Evolutionary conservation across 2,888 invertebrate genomes (phyloP).

Genomic region (Agrotis exclamationis): DNA sequence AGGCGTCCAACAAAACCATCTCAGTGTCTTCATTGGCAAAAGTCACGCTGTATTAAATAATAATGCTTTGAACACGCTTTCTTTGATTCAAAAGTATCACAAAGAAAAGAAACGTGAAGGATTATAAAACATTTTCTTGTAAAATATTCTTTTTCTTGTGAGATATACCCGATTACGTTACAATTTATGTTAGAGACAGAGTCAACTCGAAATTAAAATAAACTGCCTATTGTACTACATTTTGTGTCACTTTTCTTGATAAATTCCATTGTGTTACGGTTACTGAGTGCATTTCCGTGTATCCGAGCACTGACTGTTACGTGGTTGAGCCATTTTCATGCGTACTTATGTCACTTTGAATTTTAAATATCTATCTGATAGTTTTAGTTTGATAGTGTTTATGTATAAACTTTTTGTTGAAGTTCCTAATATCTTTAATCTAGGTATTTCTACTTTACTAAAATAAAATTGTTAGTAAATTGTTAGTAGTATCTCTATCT

Average conservation of each 20-base stretch:
- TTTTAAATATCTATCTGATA: neutral
- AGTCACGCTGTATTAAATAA: conserved; percentile 27
- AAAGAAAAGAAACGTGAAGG: neutral
- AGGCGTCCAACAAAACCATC: neutral
- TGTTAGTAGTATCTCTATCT: no score
- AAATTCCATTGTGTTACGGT: conserved; percentile 29
- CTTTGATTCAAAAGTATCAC: conserved; percentile 13
- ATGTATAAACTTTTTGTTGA: no score
- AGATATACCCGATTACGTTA: conserved; percentile 3
- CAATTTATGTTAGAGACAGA: conserved; percentile 43
- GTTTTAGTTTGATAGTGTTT: neutral
- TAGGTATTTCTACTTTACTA: no score
- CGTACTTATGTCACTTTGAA: neutral
- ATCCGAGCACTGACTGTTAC: conserved; percentile 2
- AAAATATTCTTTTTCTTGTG: conserved; percentile 15
- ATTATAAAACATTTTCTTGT: conserved; percentile 11
- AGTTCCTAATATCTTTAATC: no score
- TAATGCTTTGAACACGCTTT: conserved; percentile 18
- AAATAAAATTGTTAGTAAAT: no score
- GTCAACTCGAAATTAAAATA: conserved; percentile 49
- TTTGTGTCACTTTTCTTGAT: conserved; percentile 39
- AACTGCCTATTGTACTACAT: conserved; percentile 32
- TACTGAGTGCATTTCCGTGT: conserved; percentile 54
- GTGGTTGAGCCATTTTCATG: conserved; percentile 13
- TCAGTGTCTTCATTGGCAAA: conserved; percentile 23